phyloP scores from a whole-genome alignment of 1,140 invertebrate species.

The Lineus longissimus region DNA sequence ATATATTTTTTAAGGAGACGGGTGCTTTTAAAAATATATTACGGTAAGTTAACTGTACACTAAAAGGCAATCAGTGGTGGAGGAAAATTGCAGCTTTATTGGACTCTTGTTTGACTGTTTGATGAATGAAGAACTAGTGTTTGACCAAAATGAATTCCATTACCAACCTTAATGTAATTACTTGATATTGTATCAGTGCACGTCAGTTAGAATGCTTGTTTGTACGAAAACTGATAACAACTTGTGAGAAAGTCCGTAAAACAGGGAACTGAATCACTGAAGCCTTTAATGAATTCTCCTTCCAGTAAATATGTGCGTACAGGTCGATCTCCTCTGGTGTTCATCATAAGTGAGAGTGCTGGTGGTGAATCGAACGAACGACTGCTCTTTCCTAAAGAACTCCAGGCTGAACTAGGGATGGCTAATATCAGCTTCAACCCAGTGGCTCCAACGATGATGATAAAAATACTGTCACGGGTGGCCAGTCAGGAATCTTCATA shows the following conservation, averaged over 20 bases:
- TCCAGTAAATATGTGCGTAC: constrained; percentile 34
- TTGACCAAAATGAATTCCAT: no score
- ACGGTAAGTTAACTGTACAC: no score
- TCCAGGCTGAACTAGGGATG: constrained; percentile 37
- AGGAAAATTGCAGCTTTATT: no score
- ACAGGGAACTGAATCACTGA: no score
- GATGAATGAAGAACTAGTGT: no score
- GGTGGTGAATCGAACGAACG: constrained; percentile 38
- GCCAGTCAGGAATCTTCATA: constrained; percentile 28
- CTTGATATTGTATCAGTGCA: no score
- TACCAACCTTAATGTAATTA: no score
- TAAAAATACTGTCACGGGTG: constrained; percentile 45
- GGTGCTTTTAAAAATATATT: constrained; percentile 40
- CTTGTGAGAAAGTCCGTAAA: no score
- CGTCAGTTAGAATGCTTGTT: no score
- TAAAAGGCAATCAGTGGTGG: no score
- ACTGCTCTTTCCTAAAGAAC: constrained; percentile 45
- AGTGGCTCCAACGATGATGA: constrained; percentile 46
- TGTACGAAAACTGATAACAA: no score
- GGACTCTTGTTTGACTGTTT: no score
- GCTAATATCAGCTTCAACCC: constrained; percentile 49
- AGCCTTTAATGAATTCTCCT: not conserved
- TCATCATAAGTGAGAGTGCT: constrained; percentile 47
- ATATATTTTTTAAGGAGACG: constrained; percentile 42
- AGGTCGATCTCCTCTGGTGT: constrained; percentile 45